These are phyloP conservation scores for Chalcis sispes DNA, from an alignment of 2,888 invertebrate genomes.

Conservation along the genomic window DNA sequence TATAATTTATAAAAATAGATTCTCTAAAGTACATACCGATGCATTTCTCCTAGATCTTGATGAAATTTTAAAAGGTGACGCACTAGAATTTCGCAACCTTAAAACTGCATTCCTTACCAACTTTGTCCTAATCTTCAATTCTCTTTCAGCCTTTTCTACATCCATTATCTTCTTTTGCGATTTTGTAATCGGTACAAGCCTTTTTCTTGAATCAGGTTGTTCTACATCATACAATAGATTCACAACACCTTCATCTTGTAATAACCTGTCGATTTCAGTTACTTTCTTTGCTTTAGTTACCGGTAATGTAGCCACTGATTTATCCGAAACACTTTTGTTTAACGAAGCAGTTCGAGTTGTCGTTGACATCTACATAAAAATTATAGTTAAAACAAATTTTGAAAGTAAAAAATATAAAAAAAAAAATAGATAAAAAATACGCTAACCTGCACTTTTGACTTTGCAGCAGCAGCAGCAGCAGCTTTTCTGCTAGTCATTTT, in stretches of 20 bases:
- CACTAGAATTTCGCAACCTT: slow-evolving; percentile 77
- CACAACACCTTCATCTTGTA: slow-evolving; percentile 91
- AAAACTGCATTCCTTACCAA: slow-evolving; percentile 80
- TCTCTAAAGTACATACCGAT: slow-evolving; percentile 66
- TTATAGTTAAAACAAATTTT: not conserved
- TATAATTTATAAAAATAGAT: not conserved
- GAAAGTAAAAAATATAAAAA: not conserved
- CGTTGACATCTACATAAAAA: not conserved
- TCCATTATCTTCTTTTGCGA: slow-evolving; percentile 73
- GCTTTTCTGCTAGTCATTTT: slow-evolving; percentile 61
- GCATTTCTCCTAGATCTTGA: slow-evolving; percentile 76
- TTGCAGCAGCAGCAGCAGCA: slow-evolving; percentile 52
- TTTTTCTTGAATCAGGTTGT: slow-evolving; percentile 71
- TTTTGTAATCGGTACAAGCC: slow-evolving; percentile 72
- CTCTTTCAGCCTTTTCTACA: slow-evolving; percentile 72
- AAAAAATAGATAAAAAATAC: not conserved
- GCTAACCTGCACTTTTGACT: slow-evolving; percentile 35
- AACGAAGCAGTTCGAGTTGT: not conserved
- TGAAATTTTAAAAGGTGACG: slow-evolving; percentile 78
- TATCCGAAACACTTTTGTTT: slow-evolving; percentile 52
- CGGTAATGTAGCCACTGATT: not conserved
- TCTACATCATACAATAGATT: slow-evolving; percentile 90
- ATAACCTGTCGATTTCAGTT: slow-evolving; percentile 85
- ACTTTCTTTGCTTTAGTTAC: slow-evolving; percentile 76
- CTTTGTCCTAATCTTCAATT: slow-evolving; percentile 77